These are phyloP conservation scores for Sterrhoptilus dennistouni DNA, from an alignment of 2,113 vertebrate genomes.

Conservation along the genomic window DNA sequence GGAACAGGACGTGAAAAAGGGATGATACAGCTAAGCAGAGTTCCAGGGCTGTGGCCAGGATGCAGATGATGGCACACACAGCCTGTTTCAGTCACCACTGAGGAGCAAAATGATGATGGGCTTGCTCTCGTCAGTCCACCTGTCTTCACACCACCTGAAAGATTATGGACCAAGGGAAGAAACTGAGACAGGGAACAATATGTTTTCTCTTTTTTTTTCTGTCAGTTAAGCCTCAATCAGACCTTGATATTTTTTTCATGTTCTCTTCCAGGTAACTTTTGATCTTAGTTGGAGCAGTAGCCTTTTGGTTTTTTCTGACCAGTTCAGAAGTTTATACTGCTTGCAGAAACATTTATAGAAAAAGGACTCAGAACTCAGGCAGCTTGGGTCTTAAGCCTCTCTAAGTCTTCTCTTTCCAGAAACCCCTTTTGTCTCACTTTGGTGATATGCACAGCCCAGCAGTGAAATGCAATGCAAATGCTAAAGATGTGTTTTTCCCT, in stretches of 20 bases:
- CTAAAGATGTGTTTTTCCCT: neutral
- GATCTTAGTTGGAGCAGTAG: neutral
- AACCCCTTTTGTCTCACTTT: neutral
- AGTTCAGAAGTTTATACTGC: neutral
- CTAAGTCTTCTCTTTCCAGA: neutral
- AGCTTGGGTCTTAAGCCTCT: neutral
- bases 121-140: neutral
- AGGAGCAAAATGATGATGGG: neutral
- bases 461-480: neutral
- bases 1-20: neutral
- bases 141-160: neutral
- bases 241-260: neutral
- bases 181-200: neutral
- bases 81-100: neutral
- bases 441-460: neutral
- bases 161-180: neutral
- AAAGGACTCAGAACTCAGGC: neutral
- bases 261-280: neutral
- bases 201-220: neutral
- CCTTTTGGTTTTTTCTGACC: neutral
- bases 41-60: neutral
- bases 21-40: neutral
- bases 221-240: neutral
- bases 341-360: neutral
- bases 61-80: neutral